Conservation (phyloP, 2,113 vertebrate species). For the Eleginops maclovinus region DNA sequence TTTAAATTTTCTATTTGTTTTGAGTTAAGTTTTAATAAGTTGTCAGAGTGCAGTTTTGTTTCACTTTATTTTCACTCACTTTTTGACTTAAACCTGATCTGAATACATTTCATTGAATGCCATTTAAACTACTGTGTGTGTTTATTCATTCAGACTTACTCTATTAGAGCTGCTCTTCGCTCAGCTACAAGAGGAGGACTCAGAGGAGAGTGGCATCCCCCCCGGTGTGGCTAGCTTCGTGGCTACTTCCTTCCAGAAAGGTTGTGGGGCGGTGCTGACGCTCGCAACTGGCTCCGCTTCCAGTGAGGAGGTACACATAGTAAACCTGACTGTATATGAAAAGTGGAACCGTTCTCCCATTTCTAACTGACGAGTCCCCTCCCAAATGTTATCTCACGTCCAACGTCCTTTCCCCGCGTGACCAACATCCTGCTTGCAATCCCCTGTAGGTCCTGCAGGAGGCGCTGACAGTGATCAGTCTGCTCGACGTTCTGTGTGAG, state of each 20-base stretch:
- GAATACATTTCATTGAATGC: no score
- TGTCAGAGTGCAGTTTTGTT: no score
- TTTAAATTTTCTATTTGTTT: no score
- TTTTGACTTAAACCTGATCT: no score
- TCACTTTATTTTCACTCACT: no score
- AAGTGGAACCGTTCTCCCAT: neutral
- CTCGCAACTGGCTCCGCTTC: constrained; percentile 78
- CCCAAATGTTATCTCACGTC: neutral
- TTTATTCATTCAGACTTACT: constrained; percentile 82
- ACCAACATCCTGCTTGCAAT: constrained; percentile 41
- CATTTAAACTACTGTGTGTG: neutral
- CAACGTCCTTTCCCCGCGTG: neutral
- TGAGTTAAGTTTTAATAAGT: no score
- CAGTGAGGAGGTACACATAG: constrained; percentile 84
- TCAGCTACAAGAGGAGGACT: constrained; percentile 81
- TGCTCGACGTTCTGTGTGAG: constrained; percentile 94
- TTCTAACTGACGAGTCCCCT: neutral
- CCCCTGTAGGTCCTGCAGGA: constrained; percentile 82
- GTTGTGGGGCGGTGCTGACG: constrained; percentile 85
- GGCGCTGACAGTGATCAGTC: constrained; percentile 86
- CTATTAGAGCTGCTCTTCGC: constrained; percentile 89
- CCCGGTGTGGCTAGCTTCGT: constrained; percentile 83
- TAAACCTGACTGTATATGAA: neutral
- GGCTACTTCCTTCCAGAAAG: constrained; percentile 85
- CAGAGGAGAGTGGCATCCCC: constrained; percentile 74